Evolutionary conservation across 2,113 vertebrate genomes (phyloP), one percentile per base, ranked within the genome.

Genomic region (Etheostoma cragini): DNA sequence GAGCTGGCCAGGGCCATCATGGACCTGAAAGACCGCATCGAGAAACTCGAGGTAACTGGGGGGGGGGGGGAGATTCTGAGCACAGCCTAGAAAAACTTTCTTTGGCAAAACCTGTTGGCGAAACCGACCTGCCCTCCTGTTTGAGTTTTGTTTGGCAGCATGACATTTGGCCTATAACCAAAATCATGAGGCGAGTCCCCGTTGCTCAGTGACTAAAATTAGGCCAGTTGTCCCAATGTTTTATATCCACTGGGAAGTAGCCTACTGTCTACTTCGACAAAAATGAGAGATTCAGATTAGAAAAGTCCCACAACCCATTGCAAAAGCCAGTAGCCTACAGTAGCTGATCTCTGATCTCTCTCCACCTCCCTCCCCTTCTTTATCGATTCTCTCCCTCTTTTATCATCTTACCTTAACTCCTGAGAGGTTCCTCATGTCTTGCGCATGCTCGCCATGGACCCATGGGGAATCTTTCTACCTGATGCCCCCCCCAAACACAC

Each of bases 1-100:
- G 96, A 98, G 91, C 96, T 99, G 81, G 98, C 98, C 87, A 94
- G 96, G 81, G 97, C 97, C 21, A 97, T 98, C 66, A 96, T 97
- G 80, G 95, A 97, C 58, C 96, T 99, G 67, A 97, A 98, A 85
- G 97, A 98, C 92, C 96, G 97, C 88, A 97, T 99, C 58, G 97
- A 98, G 91, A 97, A 97, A 81, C 94, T 98, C 21, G 98, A 99
- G 97, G 98, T 98, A 94, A 76, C 47, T 1, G 0, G 15, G 3
- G 45, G 30, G 35, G 8, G 8, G 8, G 35, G 35, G 1, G 26
- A 3, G 2, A 38, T 38, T 4, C 52, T 54, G 21, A 56, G 47
- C 3, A 30, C 1, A 4, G 2, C 10, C 10, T 10, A 1, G 3
- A 45, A 16, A 21, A 72, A 76, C n/a, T n/a, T n/a, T n/a, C 12